These are phyloP conservation scores for Hypomecis punctinalis DNA, from an alignment of 2,888 invertebrate genomes.

Conservation along the genomic window DNA sequence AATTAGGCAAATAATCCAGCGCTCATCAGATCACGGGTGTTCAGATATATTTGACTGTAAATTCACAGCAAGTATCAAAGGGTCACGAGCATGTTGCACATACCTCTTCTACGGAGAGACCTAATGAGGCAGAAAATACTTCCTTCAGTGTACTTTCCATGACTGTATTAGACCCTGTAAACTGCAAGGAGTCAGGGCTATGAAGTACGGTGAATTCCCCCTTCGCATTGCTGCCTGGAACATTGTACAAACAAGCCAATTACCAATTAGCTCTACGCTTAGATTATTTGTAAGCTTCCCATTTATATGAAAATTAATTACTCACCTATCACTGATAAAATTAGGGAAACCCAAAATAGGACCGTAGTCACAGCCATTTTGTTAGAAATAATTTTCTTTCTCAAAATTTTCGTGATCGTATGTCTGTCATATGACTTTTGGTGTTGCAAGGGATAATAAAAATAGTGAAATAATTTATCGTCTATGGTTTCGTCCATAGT, in stretches of 20 bases:
- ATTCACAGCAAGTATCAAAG: too few species aligned
- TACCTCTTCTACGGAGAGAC: conserved; percentile 90
- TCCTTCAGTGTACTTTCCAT: conserved; percentile 88
- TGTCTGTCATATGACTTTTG: conserved; percentile 40
- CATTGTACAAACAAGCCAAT: conserved; percentile 13
- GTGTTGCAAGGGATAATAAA: conserved; percentile 31
- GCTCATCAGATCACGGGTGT: too few species aligned
- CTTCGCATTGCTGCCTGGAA: conserved; percentile 80
- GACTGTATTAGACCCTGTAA: conserved; percentile 87
- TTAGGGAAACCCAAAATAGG: conserved; percentile 70
- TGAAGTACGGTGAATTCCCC: conserved; percentile 89
- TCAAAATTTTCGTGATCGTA: conserved; percentile 47
- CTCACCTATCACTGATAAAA: conserved; percentile 74
- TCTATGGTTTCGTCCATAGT: too few species aligned
- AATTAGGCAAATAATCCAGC: neutral
- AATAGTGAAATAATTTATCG: neutral
- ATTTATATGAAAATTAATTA: neutral
- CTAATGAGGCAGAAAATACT: conserved; percentile 89
- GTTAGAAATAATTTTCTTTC: conserved; percentile 50
- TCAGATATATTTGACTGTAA: too few species aligned
- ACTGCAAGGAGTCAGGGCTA: conserved; percentile 88
- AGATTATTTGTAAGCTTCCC: neutral
- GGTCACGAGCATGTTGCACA: conserved; percentile 17
- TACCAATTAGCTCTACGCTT: neutral
- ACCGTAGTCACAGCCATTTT: conserved; percentile 76